These are phyloP conservation scores for Glyphotaelius pellucidus DNA, from an alignment of 2,888 invertebrate species.

Conservation along the genomic window DNA sequence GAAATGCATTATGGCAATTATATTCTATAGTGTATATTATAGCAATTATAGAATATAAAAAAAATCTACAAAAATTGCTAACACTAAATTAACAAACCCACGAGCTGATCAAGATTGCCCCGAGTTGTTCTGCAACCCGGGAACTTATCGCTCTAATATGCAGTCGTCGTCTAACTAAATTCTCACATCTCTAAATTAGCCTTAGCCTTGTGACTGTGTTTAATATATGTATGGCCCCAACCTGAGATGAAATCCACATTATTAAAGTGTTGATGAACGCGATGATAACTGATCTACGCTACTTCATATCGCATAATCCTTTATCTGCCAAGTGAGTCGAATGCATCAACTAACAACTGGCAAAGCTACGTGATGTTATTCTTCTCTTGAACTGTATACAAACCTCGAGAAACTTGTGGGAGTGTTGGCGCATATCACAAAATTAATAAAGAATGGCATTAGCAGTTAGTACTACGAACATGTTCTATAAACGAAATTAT, in stretches of 20 bases:
- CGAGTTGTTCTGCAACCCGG: neutral
- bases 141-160: neutral
- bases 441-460: neutral
- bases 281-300: neutral
- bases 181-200: neutral
- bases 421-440: neutral
- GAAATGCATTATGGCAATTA: too few relatives aligned
- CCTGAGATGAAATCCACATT: neutral
- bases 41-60: too few relatives aligned
- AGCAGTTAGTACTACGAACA: neutral
- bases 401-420: neutral
- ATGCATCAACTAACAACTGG: neutral
- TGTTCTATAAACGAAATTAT: neutral
- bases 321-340: slow-evolving; percentile 5
- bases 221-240: neutral
- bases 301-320: neutral
- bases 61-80: neutral
- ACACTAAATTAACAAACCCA: neutral
- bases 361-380: neutral
- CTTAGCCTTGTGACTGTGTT: neutral
- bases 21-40: too few relatives aligned
- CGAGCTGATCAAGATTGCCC: neutral
- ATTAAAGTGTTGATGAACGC: neutral
- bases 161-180: neutral
- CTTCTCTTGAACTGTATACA: neutral